Evolutionary conservation across 2,888 invertebrate genomes (phyloP), one percentile per base, ranked within the genome.

Genomic region (Parnassius glacialis): DNA sequence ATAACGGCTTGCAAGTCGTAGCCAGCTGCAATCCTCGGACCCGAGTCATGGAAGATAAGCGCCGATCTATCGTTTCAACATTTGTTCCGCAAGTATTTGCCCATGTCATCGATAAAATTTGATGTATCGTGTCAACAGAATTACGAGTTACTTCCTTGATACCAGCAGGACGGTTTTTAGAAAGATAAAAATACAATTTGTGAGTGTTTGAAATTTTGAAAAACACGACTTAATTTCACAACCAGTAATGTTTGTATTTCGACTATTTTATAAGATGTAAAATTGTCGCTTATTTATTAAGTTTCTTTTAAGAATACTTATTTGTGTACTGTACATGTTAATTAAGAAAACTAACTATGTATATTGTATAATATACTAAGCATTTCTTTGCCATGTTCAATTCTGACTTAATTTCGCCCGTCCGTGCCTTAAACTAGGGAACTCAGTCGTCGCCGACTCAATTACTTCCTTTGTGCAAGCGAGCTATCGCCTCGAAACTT

Each of bases 391-490:
- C 3, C 34, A 34, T 34, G 34, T 34, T 34, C 34, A 34, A 7
- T 34, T 34, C 34, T 34, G 3, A 34, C 7, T 7, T 1, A 34
- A 34, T 7, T 34, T 34, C 7, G 34, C 34, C 34, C 34, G 44
- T 53, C 53, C 52, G 11, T 55, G 64, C 58, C 78, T 84, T 80
- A 74, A 53, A 53, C 76, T 83, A 69, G 66, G 51, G 64, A 66
- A 74, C 72, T 75, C 72, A 75, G 72, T 76, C 76, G 73, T 78
- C 74, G 76, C 73, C 76, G 76, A 78, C 82, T 85, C 84, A 85
- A 87, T 86, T 84, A 88, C 84, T 83, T 83, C 85, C 87, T 88
- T 87, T 90, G 90, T 87, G 83, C 72, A 71, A 69, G 66, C 76
- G 74, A 77, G 75, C 78, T 77, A 80, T 83, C 80, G 79, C 75